Percentiles rank a stretch among this genome's conserved stretches.
phyloP scores from a whole-genome alignment of 2,888 invertebrate genomes.

The Hemaris fuciformis region DNA sequence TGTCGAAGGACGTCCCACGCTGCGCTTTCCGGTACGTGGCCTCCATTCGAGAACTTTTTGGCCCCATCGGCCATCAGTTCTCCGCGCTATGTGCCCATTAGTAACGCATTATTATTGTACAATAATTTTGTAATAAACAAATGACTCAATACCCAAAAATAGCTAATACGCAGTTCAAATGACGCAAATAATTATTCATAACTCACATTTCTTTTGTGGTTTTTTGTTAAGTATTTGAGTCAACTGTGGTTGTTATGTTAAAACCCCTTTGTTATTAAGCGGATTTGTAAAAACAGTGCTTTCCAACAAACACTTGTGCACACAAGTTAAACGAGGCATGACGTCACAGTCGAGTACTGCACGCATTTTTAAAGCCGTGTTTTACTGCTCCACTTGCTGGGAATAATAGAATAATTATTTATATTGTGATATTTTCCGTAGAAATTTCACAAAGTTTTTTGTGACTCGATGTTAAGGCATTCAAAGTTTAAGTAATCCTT shows the following conservation, averaged over 20 bases:
- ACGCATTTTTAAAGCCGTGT: background rate
- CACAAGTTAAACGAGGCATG: conserved; percentile 9
- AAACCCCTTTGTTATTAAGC: background rate
- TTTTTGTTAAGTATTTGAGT: background rate
- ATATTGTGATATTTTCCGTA: background rate
- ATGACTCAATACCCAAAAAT: background rate
- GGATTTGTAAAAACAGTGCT: background rate
- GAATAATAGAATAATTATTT: background rate
- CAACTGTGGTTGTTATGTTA: background rate
- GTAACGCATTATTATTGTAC: no score
- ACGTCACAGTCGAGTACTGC: background rate
- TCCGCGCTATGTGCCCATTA: no score
- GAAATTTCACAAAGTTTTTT: background rate
- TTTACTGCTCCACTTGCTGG: background rate
- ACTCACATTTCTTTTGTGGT: background rate
- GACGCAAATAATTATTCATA: background rate
- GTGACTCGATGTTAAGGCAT: no score
- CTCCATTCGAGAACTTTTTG: no score
- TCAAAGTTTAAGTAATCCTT: no score
- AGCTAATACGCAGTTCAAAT: background rate
- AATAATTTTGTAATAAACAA: no score
- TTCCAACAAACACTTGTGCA: conserved; percentile 18
- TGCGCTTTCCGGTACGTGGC: no score
- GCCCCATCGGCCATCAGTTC: no score
- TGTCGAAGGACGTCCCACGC: no score